Percentiles rank a stretch among this genome's conserved stretches.
phyloP scores from a whole-genome alignment of 2,888 invertebrate genomes.

The Uloborus plumipes region DNA sequence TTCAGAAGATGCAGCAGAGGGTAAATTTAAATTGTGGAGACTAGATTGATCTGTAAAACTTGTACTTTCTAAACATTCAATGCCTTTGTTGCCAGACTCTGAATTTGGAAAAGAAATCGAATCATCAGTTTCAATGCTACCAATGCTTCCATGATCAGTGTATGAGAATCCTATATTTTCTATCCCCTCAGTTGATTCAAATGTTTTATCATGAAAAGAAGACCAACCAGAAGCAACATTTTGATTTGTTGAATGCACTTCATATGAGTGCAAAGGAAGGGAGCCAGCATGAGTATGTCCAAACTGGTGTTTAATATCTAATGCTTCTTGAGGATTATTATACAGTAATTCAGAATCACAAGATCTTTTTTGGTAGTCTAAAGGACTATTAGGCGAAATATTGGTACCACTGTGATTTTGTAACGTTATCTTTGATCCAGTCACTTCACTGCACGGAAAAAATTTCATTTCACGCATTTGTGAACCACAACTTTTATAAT shows the following conservation, averaged over 20 bases:
- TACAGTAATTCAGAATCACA: no score
- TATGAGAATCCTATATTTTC: slow-evolving; percentile 52
- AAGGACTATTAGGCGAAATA: no score
- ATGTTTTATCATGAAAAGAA: neutral
- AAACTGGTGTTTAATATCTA: neutral
- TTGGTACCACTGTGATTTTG: no score
- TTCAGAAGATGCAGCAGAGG: slow-evolving; percentile 15
- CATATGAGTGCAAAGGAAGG: neutral
- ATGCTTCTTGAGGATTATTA: no score
- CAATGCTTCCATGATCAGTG: slow-evolving; percentile 20
- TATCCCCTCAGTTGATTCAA: slow-evolving; percentile 46
- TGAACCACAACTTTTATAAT: slow-evolving; percentile 6
- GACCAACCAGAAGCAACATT: neutral
- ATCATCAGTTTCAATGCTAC: slow-evolving; percentile 7
- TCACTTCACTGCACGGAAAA: slow-evolving; percentile 28
- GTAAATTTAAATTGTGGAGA: slow-evolving; percentile 22
- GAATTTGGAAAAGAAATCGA: neutral
- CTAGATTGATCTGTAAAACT: slow-evolving; percentile 16
- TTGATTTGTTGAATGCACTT: neutral
- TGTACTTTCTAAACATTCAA: slow-evolving; percentile 3
- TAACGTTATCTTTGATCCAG: no score
- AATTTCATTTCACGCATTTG: slow-evolving; percentile 31
- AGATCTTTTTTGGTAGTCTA: no score
- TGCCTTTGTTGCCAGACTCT: slow-evolving; percentile 20
- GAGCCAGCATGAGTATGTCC: neutral